Evolutionary conservation across 2,113 vertebrate genomes (phyloP), one percentile per base, ranked within the genome.

Genomic region (Pluvianellus socialis): DNA sequence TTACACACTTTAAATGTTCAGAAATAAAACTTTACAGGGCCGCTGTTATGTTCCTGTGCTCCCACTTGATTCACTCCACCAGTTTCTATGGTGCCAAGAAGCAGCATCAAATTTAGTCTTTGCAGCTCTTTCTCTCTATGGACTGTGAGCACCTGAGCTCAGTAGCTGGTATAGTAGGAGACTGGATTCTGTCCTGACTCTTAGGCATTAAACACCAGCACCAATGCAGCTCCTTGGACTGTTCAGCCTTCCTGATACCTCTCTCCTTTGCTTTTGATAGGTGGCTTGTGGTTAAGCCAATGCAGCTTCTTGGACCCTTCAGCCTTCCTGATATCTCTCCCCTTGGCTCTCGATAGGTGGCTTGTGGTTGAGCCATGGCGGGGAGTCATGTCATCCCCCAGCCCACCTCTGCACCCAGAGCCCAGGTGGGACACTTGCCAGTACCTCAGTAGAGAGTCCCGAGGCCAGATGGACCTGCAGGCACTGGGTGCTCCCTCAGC

Each of bases 11-110:
- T 33, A 80, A 94, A 65, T 45, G 44, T 75, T 86, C 70, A 72
- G 88, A 94, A 94, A 91, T 96, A 94, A 66, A 93, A 82, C 70
- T 94, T 95, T 89, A 94, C 52, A 80, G 66, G 30, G 21, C 62
- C 2, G 11, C 38, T 67, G 4, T 87, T 86, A 53, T 21, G 17
- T 81, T 92, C 74, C 58, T 87, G 40, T 72, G 35, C 73, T 95
- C 68, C 52, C 22, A 38, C 42, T 88, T 90, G 88, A 89, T 95
- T 89, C 80, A 91, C 80, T 87, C 76, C 53, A 62, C 40, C 70
- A 47, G 88, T 84, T 95, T 89, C 92, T 86, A 21, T 50, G 62
- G 61, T 85, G 58, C 73, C 58, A 79, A 12, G 23, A 75, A 63
- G 66, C 11, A 89, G 18, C 62, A 68, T 91, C 67, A 73, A 27